Evolutionary conservation across 2,888 invertebrate genomes (phyloP), one percentile per base, ranked within the genome.

Genomic region (Noctua pronuba): DNA sequence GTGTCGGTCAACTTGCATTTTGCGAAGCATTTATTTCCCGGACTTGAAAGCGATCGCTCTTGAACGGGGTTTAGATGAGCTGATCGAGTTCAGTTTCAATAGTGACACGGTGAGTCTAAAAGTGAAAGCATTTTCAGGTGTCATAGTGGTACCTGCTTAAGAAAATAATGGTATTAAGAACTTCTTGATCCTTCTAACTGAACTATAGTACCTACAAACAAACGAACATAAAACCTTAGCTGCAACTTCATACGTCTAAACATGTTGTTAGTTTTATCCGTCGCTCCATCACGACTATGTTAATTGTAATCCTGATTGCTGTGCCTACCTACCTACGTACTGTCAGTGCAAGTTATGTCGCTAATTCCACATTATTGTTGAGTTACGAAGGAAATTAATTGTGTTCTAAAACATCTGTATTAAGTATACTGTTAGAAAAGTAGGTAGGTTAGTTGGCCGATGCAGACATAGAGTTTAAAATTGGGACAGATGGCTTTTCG

Each of bases 221-320:
- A 24, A 24, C 44, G 24, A 55, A 46, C 58, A 44, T 13, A 44
- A 31, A 65, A n/a, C 41, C n/a, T 65, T n/a, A 35, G 24, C 38
- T 24, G 46, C 75, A 68, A 82, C 64, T 70, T 49, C 31, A 72
- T 75, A 69, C 55, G 55, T 66, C 46, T 82, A 46, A 77, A 65
- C 69, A 67, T 58, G 72, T 82, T 65, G 86, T 77, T 77, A 73
- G 73, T 78, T 66, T 67, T 71, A 78, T 83, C 77, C 64, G 73
- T 13, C 75, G 70, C 24, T 41, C 49, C 74, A 77, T 78, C 86
- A 86, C 86, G 86, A 78, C 83, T 86, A 78, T 75, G 78, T 28
- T 86, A 68, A 86, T 84, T 83, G 69, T 72, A 73, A 75, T 75
- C 58, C 78, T 70, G 69, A 73, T 62, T 4, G 82, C 69, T 41